Evolutionary conservation across 2,113 vertebrate species (phyloP).

Genomic region (Xerus inauris): DNA sequence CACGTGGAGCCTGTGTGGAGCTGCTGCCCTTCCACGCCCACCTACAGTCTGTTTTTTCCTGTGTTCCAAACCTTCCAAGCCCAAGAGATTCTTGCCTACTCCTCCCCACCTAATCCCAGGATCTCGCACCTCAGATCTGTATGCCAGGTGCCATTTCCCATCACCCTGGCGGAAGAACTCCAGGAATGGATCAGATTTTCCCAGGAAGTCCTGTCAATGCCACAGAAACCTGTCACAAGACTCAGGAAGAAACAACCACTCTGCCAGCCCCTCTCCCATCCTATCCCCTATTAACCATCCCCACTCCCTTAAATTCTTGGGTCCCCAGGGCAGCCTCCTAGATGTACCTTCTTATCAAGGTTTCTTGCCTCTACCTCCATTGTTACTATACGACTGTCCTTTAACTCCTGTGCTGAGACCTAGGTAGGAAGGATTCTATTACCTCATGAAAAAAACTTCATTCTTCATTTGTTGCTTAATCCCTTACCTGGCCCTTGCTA

Average conservation of each 20-base stretch:
- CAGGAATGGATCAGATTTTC: constrained; percentile 96
- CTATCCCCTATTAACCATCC: background rate
- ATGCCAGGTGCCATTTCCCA: constrained; percentile 91
- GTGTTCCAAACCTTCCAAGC: background rate
- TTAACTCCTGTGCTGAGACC: constrained; percentile 94
- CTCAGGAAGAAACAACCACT: constrained; percentile 2
- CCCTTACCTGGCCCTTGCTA: background rate
- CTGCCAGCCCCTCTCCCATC: background rate
- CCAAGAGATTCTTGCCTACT: background rate
- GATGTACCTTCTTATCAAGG: constrained; percentile 94
- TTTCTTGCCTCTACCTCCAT: constrained; percentile 93
- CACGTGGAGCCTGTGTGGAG: background rate
- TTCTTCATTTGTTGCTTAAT: no score
- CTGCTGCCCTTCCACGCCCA: background rate
- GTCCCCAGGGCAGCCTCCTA: background rate
- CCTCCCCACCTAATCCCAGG: background rate
- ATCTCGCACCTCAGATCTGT: constrained; percentile 93
- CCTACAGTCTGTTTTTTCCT: background rate
- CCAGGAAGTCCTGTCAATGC: constrained; percentile 91
- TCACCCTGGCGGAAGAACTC: constrained; percentile 92
- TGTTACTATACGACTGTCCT: constrained; percentile 90
- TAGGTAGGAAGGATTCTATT: constrained; percentile 70
- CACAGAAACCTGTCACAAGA: constrained; percentile 57
- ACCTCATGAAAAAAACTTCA: constrained; percentile 50
- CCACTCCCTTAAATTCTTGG: background rate